Base-by-base conservation (phyloP, 2,888 invertebrate genomes). In the Buathra laborator region DNA sequence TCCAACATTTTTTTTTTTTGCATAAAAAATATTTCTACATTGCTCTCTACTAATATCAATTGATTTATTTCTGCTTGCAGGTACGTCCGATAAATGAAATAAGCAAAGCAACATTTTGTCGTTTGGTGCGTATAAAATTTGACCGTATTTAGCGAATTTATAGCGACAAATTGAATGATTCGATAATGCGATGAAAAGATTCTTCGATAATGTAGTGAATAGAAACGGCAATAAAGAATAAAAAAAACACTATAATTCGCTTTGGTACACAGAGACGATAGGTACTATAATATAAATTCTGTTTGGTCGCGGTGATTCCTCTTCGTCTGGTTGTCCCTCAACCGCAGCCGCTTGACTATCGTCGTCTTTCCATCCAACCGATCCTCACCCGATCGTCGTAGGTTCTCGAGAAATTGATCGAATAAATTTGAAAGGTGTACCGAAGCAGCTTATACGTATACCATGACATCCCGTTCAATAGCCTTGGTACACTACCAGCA, bases 401-500 rank as follows among this genome's bases (percentile, higher is more conserved):
- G 59, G 48, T 78, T 64, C 77, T 75, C 75, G 82, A 82, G 84
- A 81, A 89, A 90, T 90, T 89, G 89, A 90, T 90, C 87, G 88
- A 89, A 90, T 88, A 88, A 91, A 90, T 91, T 89, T 88, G 81
- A 83, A 84, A 86, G 86, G 82, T 81, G 85, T 87, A 82, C 85
- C 84, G 87, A 78, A 78, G 82, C 81, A 79, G 83, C 84, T 85
- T 72, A 84, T 83, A 76, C 66, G 76, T 66, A 76, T 32, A 76
- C 64, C 56, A 32, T 24, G 67, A 62, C 37, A 24, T 48, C 43
- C 67, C 37, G 56, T 79, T 89, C 87, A 86, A 86, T 88, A 86
- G 82, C 86, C 53, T 64, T 59, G 46, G 43, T 74, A 79, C 71
- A 72, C 46, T 85, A 48, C 67, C 43, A 37, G 48, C 12, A 10